Evolutionary conservation across 2,888 invertebrate species (phyloP), one percentile per base, ranked within the genome.

Genomic region (Lycocerus yunnanus): DNA sequence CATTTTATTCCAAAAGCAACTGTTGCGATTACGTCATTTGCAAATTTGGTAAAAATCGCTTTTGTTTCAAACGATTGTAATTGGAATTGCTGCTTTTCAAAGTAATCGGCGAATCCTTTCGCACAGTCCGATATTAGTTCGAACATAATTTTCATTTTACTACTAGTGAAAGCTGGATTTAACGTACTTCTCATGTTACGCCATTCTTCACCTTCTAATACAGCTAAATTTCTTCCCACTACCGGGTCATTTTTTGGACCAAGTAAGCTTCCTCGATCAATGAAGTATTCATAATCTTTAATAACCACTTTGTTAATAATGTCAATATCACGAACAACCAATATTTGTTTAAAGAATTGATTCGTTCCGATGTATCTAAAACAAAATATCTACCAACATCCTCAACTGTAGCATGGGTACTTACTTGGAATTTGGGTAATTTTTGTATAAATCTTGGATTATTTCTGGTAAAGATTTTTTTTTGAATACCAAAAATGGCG

Each of bases 111-210:
- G 68, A 86, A 85, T 16, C 81, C 82, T 16, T 68, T 75, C 1
- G 84, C 85, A 67, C 84, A 85, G 5, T 83, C 83, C 0, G 79
- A 77, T 78, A 91, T 89, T 71, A 89, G 84, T 0, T 87, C 87
- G 80, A 89, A 85, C 89, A 91, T 90, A 2, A 83, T 79, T 59
- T 88, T 88, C 89, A 91, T 89, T 83, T 91, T 91, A 68, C 89
- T 89, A 6, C 89, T 85, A 0, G 91, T 91, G 82, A 90, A 91
- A 0, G 90, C 88, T 0, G 90, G 90, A 16, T 89, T 89, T 16
- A 91, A 78, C 0, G 89, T 86, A 0, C 84, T 83, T 15, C 91
- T 83, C 87, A 90, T 88, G 3, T 88, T 86, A 0, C 87, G 73
- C 82, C 82, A 82, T 76, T 77, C 68, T 18, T 75, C 59, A 27